Conservation (phyloP, 2,113 vertebrate species). For the Rissa tridactyla region DNA sequence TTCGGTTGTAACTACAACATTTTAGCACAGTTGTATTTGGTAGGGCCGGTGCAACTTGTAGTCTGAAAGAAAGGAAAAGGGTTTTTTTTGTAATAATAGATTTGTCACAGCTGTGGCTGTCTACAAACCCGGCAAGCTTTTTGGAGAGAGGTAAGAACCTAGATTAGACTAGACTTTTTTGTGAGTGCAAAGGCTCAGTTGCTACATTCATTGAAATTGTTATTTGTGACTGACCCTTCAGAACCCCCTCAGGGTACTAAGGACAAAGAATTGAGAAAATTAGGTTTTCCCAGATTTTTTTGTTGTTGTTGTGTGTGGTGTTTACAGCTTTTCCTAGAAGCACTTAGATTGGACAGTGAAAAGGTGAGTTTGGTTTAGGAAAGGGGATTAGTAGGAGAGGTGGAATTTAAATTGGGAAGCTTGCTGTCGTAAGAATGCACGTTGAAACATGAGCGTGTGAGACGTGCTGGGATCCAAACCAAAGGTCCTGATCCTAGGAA, state of each 20-base stretch:
- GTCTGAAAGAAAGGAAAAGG: not conserved
- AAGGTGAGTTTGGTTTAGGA: not conserved
- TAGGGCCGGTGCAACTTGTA: not conserved
- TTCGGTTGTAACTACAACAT: not conserved
- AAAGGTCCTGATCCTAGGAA: not conserved
- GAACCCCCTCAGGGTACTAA: not conserved
- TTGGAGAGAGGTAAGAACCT: not conserved
- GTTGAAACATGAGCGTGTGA: fast-evolving
- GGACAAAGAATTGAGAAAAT: not conserved
- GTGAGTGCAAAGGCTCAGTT: not conserved
- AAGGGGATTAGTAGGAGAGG: not conserved
- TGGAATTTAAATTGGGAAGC: not conserved
- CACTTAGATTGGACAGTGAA: not conserved
- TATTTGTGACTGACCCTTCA: not conserved
- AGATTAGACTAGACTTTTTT: not conserved
- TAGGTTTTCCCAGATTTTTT: not conserved
- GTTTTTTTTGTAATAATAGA: not conserved
- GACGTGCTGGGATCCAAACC: not conserved
- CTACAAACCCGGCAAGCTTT: not conserved
- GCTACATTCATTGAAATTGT: not conserved
- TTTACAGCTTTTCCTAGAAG: not conserved
- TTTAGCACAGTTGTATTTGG: not conserved
- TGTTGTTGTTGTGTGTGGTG: not conserved
- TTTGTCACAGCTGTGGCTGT: not conserved
- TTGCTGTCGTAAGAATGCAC: not conserved